phyloP scores from a whole-genome alignment of 1,140 invertebrate genomes.

The Drosophila tani region DNA sequence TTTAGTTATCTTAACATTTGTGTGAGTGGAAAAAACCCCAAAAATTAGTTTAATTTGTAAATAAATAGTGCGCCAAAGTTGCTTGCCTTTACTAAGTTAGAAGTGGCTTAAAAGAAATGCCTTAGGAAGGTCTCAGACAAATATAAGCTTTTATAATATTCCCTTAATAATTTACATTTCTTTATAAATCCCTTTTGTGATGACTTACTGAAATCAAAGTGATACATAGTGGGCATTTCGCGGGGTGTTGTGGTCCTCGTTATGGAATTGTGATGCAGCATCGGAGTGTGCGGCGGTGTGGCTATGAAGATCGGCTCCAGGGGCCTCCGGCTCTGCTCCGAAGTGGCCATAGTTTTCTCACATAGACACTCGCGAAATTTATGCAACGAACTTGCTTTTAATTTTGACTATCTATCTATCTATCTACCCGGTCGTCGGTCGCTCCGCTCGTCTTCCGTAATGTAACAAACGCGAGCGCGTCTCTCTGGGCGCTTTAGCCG shows the following conservation, averaged over 20 bases:
- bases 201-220: slow-evolving; percentile 72
- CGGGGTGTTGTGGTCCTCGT: slow-evolving; percentile 73
- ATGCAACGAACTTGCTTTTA: slow-evolving; percentile 70
- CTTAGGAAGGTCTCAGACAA: too few species aligned
- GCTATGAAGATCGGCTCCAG: slow-evolving; percentile 74
- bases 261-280: slow-evolving; percentile 45
- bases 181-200: too few species aligned
- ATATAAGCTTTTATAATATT: too few species aligned
- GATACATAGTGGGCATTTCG: slow-evolving; percentile 75
- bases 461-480: slow-evolving; percentile 53
- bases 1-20: background rate
- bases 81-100: too few species aligned
- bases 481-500: slow-evolving; percentile 41
- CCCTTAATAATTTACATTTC: too few species aligned
- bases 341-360: slow-evolving; percentile 48
- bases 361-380: slow-evolving; percentile 56
- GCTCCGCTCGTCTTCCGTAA: slow-evolving; percentile 13
- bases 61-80: too few species aligned
- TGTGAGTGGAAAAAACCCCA: too few species aligned
- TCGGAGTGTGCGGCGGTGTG: slow-evolving; percentile 58
- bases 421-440: slow-evolving; percentile 6
- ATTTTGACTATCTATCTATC: slow-evolving; percentile 24
- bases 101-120: background rate
- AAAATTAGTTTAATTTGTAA: too few species aligned
- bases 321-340: slow-evolving; percentile 47